phyloP scores from a whole-genome alignment of 2,113 vertebrate genomes.

The Tiliqua scincoides region DNA sequence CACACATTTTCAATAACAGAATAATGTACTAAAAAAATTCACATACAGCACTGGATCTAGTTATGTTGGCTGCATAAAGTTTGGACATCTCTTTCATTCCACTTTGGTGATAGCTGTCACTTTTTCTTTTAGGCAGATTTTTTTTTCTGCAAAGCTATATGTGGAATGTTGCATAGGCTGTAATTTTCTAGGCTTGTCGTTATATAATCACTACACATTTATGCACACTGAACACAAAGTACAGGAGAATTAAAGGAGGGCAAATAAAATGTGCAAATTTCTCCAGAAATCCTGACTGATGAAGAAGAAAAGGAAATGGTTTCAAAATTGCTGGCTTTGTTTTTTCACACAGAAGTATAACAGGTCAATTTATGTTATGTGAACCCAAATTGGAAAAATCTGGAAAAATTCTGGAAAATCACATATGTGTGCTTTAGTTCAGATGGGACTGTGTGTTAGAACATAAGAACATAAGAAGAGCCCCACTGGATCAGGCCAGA shows the following conservation, averaged over 20 bases:
- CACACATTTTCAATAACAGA: neutral
- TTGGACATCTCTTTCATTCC: slow-evolving; percentile 6
- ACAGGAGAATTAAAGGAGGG: neutral
- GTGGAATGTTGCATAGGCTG: neutral
- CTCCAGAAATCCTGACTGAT: neutral
- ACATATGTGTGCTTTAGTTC: neutral
- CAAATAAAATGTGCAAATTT: neutral
- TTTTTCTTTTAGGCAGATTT: neutral
- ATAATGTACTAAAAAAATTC: neutral
- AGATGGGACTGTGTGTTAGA: too few species aligned
- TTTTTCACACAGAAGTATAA: neutral
- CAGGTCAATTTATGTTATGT: neutral
- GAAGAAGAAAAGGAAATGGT: too few species aligned
- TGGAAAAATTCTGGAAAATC: too few species aligned
- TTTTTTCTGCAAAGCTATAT: neutral
- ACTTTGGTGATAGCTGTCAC: neutral
- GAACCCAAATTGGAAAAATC: too few species aligned
- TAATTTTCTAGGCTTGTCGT: slow-evolving; percentile 1
- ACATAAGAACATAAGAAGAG: too few species aligned
- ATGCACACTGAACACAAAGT: slow-evolving; percentile 1
- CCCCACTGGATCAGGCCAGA: too few species aligned
- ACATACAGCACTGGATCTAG: neutral
- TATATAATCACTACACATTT: slow-evolving; percentile 12
- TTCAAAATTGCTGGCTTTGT: neutral
- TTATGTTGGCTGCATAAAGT: neutral